Base-by-base conservation (phyloP, 2,113 vertebrate species). In the Tachycineta bicolor region DNA sequence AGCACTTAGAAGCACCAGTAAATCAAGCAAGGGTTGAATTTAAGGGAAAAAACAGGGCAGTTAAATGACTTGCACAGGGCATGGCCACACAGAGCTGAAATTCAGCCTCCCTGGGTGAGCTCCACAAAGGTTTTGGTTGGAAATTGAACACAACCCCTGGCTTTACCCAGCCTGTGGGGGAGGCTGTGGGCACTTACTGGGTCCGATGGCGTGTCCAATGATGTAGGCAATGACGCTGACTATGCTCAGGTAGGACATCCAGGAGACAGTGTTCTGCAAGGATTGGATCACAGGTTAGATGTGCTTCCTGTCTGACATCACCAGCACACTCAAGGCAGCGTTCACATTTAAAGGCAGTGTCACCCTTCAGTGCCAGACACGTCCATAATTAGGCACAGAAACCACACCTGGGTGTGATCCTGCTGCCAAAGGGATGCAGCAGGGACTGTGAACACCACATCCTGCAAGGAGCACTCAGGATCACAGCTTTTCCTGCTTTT, bases 221-320 rank as follows among this genome's bases (percentile, higher is more conserved):
- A 99, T 95, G 81, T 99, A 99, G 86, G 95, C 3, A 56, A 99
- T 97, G 96, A 99, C 89, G 33, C 98, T 99, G 67, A 75, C 28
- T 12, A 99, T 99, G 98, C 99, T 99, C 93, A 99, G 5, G 31
- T 99, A 99, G 2, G 99, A 98, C 98, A 99, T 99, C 99, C 99
- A 98, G 0, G 97, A 52, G 52, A 99, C 21, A 0, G 68, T 55
- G 43, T 23, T 5, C 98, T 98, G 96, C 1, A 43, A 20, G 68
- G 82, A 13, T 76, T 25, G 14, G 22, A 24, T 33, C 43, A 39
- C 16, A 28, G 43, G 46, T 97, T 43, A 91, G 70, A 26, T 3
- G 19, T 3, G 11, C 28, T 10, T 81, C 56, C 33, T 33, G 11
- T 1, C 78, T 49, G 21, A 6, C 37, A 29, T 3, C 93, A 20